phyloP scores from a whole-genome alignment of 2,797 vertebrate genomes.

The Eidolon dupreanum region DNA sequence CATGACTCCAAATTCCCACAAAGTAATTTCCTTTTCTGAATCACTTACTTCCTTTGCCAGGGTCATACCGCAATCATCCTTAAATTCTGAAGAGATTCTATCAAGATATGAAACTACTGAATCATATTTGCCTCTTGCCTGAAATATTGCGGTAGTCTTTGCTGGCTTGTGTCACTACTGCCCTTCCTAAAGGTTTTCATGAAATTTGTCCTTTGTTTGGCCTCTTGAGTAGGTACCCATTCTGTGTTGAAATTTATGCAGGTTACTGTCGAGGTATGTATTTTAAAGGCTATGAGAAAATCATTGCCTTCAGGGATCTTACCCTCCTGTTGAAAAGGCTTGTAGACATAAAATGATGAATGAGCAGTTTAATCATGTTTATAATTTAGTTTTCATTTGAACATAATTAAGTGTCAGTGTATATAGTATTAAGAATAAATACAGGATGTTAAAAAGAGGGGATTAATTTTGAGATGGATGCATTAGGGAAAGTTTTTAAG shows the following conservation, averaged over 20 bases:
- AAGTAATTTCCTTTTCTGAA: background rate
- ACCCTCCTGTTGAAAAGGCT: background rate
- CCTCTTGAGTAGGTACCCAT: background rate
- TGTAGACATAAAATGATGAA: background rate
- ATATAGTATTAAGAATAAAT: background rate
- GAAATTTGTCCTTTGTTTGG: background rate
- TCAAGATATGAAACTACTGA: background rate
- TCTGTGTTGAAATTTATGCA: background rate
- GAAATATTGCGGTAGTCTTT: background rate
- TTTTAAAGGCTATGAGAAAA: constrained; percentile 18
- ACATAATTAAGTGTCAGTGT: background rate
- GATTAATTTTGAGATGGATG: background rate
- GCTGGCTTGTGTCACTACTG: background rate
- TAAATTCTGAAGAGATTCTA: background rate
- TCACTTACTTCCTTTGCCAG: background rate
- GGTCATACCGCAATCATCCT: background rate
- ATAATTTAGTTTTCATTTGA: constrained; percentile 41
- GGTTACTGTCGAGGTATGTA: background rate
- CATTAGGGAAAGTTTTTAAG: background rate
- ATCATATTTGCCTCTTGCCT: background rate
- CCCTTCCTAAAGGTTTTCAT: background rate
- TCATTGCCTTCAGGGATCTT: background rate
- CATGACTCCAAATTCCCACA: background rate
- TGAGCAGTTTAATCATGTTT: background rate
- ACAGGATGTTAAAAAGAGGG: background rate